phyloP scores from a whole-genome alignment of 1,140 invertebrate genomes.

The Homalodisca vitripennis region DNA sequence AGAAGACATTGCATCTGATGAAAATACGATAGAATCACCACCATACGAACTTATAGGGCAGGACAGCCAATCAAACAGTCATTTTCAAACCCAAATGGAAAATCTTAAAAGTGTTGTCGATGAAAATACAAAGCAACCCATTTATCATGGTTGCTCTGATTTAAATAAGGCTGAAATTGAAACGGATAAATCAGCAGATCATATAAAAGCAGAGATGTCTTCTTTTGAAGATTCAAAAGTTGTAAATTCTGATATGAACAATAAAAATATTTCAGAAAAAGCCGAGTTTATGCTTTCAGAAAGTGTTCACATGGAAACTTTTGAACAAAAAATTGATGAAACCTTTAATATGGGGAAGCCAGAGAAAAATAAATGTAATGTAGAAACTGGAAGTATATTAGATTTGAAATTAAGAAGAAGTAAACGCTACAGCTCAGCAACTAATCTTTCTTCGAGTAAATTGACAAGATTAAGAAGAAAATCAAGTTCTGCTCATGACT shows the following conservation, averaged over 20 bases:
- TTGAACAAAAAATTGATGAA: neutral
- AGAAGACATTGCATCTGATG: neutral
- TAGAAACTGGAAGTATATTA: neutral
- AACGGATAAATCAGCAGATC: too few relatives aligned
- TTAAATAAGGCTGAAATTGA: too few relatives aligned
- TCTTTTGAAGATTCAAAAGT: too few relatives aligned
- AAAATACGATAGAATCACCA: neutral
- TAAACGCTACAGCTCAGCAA: neutral
- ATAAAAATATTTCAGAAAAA: too few relatives aligned
- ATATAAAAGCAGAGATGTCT: too few relatives aligned
- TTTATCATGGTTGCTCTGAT: too few relatives aligned
- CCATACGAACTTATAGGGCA: neutral
- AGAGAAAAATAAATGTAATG: neutral
- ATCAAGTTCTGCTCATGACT: neutral
- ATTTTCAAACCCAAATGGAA: too few relatives aligned
- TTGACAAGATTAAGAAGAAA: neutral
- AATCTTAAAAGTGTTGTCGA: too few relatives aligned
- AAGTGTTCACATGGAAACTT: too few relatives aligned
- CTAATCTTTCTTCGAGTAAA: neutral
- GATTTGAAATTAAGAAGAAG: neutral
- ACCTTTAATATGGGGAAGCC: neutral
- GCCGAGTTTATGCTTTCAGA: too few relatives aligned
- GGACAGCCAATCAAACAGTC: neutral
- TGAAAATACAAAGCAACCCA: too few relatives aligned
- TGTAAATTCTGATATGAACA: too few relatives aligned